Conservation (phyloP, 2,797 vertebrate genomes). For the Cirrhinus molitorella region DNA sequence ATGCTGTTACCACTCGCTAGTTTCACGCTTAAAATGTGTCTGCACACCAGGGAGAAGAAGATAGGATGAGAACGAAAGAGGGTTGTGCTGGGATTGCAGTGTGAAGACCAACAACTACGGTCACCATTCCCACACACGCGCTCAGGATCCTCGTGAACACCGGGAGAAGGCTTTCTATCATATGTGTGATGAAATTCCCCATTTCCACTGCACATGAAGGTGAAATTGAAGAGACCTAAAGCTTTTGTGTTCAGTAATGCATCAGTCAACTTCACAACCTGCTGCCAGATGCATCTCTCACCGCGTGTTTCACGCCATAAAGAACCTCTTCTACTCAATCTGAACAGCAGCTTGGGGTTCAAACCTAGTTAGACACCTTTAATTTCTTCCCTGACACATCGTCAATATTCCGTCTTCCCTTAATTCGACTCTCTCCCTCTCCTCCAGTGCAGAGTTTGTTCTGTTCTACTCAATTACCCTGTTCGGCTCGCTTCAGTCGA, state of each 20-base stretch:
- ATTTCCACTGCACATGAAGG: constrained; percentile 52
- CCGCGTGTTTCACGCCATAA: constrained; percentile 12
- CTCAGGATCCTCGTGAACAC: not conserved
- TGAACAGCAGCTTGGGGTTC: constrained; percentile 54
- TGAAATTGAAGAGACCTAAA: constrained; percentile 50
- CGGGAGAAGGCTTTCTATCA: constrained; percentile 18
- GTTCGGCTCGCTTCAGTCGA: constrained; percentile 30
- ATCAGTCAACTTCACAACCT: constrained; percentile 41
- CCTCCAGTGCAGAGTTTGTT: constrained; percentile 47
- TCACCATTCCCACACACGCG: constrained; percentile 27
- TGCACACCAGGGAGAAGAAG: constrained; percentile 58
- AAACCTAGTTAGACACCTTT: constrained; percentile 75
- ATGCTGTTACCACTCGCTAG: constrained; percentile 60
- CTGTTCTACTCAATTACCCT: constrained; percentile 71
- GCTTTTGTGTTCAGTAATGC: constrained; percentile 47
- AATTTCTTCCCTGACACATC: constrained; percentile 78
- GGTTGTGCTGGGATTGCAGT: constrained; percentile 21
- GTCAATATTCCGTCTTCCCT: constrained; percentile 70
- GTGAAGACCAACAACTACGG: constrained; percentile 12
- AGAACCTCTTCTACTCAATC: constrained; percentile 25
- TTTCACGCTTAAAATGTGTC: constrained; percentile 65
- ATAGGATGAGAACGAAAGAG: constrained; percentile 16
- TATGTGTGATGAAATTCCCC: constrained; percentile 40
- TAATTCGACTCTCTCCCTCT: constrained; percentile 16
- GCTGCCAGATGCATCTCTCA: constrained; percentile 42